A percentile compares a stretch with the other conserved stretches of the same genome.
These are phyloP conservation scores for Nematolebias whitei DNA, from an alignment of 2,113 vertebrate species.

Conservation along the genomic window DNA sequence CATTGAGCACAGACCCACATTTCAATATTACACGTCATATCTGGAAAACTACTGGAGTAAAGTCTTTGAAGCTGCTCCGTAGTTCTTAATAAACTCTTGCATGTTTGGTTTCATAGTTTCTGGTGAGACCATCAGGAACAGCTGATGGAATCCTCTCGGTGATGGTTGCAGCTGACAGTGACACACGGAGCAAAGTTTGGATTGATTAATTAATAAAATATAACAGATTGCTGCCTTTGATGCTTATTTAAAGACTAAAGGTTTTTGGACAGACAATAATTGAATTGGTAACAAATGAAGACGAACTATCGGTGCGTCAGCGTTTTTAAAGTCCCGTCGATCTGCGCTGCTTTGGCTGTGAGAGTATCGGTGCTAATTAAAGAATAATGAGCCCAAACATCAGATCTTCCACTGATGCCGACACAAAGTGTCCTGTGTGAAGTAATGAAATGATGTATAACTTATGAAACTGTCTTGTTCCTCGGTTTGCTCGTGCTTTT, in stretches of 20 bases:
- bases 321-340: conserved; percentile 31
- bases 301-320: neutral
- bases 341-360: conserved; percentile 1
- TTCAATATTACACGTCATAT: too few relatives aligned
- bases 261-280: neutral
- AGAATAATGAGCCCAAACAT: conserved; percentile 41
- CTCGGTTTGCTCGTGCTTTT: neutral
- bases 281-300: conserved; percentile 9
- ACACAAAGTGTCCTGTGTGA: neutral
- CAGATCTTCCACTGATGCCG: conserved; percentile 14
- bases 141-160: too few relatives aligned
- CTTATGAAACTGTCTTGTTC: neutral
- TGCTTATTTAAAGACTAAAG: neutral
- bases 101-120: too few relatives aligned
- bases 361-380: conserved; percentile 27
- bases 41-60: too few relatives aligned
- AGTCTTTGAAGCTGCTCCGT: too few relatives aligned
- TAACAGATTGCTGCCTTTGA: neutral
- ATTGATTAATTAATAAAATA: neutral
- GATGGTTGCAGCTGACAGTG: too few relatives aligned
- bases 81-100: too few relatives aligned
- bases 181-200: too few relatives aligned
- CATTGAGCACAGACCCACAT: too few relatives aligned
- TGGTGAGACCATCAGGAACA: too few relatives aligned
- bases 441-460: neutral